These are phyloP conservation scores for Aspidapion aeneum DNA, from an alignment of 2,888 invertebrate genomes.

Conservation along the genomic window DNA sequence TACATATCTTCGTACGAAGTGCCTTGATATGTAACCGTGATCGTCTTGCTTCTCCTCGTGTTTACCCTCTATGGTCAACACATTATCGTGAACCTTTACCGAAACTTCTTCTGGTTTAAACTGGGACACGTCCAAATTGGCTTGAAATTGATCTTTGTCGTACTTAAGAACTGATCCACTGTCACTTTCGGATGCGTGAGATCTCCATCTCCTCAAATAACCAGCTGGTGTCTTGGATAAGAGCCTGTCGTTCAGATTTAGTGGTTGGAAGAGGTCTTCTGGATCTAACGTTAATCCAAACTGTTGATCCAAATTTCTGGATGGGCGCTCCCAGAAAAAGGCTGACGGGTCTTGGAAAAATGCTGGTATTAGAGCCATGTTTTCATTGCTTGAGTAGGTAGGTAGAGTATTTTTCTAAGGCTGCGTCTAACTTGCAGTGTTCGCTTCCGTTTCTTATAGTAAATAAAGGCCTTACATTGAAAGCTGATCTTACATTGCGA, in stretches of 20 bases:
- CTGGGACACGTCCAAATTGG: constrained; percentile 24
- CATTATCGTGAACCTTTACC: constrained; percentile 49
- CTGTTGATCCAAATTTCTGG: constrained; percentile 14
- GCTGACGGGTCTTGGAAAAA: constrained; percentile 12
- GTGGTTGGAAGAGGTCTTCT: constrained; percentile 9
- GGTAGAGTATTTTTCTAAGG: not conserved
- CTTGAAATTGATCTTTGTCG: constrained; percentile 17
- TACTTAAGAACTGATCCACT: constrained; percentile 17
- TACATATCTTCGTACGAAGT: constrained; percentile 70
- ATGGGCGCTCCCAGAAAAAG: constrained; percentile 1
- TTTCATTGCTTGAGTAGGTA: not conserved
- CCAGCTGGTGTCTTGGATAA: constrained; percentile 14
- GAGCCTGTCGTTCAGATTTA: constrained; percentile 4
- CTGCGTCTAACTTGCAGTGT: not conserved
- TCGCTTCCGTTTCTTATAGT: too few species aligned
- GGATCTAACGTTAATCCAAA: constrained; percentile 11
- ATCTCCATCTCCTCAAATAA: constrained; percentile 24
- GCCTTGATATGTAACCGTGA: constrained; percentile 71
- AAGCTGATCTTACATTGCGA: too few species aligned
- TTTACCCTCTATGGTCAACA: constrained; percentile 70
- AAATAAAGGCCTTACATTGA: too few species aligned
- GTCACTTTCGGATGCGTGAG: constrained; percentile 17
- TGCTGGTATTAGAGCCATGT: constrained; percentile 2
- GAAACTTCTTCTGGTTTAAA: constrained; percentile 26
- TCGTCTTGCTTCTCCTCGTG: constrained; percentile 73